Conservation (phyloP, 2,797 vertebrate genomes). For the Lepus townsendii region DNA sequence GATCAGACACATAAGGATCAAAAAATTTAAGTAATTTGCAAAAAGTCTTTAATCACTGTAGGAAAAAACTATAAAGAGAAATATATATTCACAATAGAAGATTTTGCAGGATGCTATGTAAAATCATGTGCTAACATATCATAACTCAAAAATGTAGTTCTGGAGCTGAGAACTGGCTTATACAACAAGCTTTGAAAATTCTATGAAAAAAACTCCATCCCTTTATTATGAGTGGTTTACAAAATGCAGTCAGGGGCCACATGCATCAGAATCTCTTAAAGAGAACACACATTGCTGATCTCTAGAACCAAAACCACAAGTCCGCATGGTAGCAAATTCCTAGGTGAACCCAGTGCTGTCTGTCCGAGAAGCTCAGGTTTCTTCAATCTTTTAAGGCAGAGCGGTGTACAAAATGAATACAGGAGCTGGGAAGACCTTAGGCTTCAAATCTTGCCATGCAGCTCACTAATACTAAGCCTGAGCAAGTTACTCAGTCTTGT, state of each 20-base stretch:
- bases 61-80: background rate
- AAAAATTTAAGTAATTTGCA: background rate
- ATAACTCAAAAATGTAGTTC: background rate
- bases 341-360: background rate
- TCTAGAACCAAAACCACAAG: background rate
- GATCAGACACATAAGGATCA: background rate
- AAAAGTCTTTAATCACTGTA: conserved; percentile 5
- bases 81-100: background rate
- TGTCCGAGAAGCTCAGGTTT: background rate
- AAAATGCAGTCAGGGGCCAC: background rate
- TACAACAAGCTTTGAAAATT: background rate
- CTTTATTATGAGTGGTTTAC: background rate
- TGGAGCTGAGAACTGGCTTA: background rate
- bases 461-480: background rate
- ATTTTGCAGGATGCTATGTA: background rate
- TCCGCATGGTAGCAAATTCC: background rate
- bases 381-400: background rate
- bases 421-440: background rate
- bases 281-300: background rate
- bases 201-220: background rate
- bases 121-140: background rate
- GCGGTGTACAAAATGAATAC: background rate
- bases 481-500: background rate
- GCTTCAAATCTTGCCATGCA: background rate
- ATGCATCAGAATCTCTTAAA: background rate